Evolutionary conservation across 2,113 vertebrate genomes (phyloP).

Genomic region (Anoplopoma fimbria): DNA sequence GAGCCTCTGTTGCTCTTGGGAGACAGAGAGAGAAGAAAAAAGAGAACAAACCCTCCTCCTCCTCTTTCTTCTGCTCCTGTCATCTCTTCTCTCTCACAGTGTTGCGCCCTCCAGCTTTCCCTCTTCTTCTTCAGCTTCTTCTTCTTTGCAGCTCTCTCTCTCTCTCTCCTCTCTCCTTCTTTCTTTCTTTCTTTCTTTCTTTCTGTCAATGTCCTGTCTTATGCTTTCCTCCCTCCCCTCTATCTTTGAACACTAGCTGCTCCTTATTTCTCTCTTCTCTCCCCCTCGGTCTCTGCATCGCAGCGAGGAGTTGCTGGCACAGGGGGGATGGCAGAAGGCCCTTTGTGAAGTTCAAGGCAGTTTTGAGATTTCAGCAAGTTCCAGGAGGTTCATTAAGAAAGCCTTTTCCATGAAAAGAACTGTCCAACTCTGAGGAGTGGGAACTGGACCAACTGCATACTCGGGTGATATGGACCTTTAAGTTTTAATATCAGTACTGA

Average conservation of each 20-base stretch:
- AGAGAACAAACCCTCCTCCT: constrained; percentile 57
- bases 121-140: constrained; percentile 42
- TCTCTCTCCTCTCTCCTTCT: constrained; percentile 43
- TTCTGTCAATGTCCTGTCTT: constrained; percentile 40
- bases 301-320: constrained; percentile 50
- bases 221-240: constrained; percentile 33
- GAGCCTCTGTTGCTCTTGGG: constrained; percentile 65
- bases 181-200: constrained; percentile 45
- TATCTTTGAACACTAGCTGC: constrained; percentile 39
- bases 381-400: constrained; percentile 73
- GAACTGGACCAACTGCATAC: constrained; percentile 11
- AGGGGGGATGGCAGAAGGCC: constrained; percentile 52
- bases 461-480: background rate
- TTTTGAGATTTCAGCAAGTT: constrained; percentile 65
- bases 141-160: constrained; percentile 31
- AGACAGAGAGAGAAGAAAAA: constrained; percentile 49
- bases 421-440: constrained; percentile 48
- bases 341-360: constrained; percentile 75
- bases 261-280: constrained; percentile 41
- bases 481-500: background rate
- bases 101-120: constrained; percentile 58
- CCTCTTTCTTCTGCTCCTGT: constrained; percentile 45
- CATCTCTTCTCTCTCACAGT: constrained; percentile 50
- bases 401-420: constrained; percentile 52
- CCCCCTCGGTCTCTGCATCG: constrained; percentile 24